phyloP scores from a whole-genome alignment of 2,888 invertebrate species.

The Lasioglossum villosulum region DNA sequence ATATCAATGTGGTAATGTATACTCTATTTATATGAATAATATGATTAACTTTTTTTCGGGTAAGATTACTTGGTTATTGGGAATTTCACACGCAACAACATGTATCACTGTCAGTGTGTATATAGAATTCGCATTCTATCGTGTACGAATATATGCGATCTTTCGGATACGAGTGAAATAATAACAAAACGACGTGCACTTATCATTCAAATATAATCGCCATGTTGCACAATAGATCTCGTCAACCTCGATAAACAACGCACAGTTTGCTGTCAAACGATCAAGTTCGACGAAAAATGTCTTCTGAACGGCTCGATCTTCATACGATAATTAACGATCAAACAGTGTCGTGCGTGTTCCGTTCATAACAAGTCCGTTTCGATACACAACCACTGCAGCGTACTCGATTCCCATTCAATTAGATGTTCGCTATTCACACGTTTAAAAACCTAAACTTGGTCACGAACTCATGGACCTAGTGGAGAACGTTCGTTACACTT shows the following conservation, averaged over 20 bases:
- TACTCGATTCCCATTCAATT: constrained; percentile 39
- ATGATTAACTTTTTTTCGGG: neutral
- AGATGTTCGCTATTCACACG: constrained; percentile 39
- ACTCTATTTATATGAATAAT: neutral
- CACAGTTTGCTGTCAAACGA: constrained; percentile 23
- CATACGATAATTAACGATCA: constrained; percentile 8
- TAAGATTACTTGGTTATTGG: neutral
- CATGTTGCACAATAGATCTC: constrained; percentile 53
- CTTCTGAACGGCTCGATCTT: neutral
- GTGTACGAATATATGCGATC: neutral
- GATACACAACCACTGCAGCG: constrained; percentile 23
- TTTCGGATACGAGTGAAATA: constrained; percentile 20
- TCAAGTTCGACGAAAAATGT: neutral
- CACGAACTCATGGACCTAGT: constrained; percentile 34
- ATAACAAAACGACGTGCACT: constrained; percentile 51
- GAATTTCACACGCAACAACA: neutral
- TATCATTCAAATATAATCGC: constrained; percentile 60
- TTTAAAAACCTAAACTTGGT: constrained; percentile 49
- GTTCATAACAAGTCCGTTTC: constrained; percentile 32
- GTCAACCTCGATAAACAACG: constrained; percentile 44
- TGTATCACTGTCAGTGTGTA: neutral
- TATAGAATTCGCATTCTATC: neutral
- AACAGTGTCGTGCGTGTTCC: constrained; percentile 22
- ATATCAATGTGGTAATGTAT: constrained; percentile 1
- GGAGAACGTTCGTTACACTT: constrained; percentile 14